Evolutionary conservation across 2,797 vertebrate species (phyloP).

Genomic region (Galagoides demidoff): DNA sequence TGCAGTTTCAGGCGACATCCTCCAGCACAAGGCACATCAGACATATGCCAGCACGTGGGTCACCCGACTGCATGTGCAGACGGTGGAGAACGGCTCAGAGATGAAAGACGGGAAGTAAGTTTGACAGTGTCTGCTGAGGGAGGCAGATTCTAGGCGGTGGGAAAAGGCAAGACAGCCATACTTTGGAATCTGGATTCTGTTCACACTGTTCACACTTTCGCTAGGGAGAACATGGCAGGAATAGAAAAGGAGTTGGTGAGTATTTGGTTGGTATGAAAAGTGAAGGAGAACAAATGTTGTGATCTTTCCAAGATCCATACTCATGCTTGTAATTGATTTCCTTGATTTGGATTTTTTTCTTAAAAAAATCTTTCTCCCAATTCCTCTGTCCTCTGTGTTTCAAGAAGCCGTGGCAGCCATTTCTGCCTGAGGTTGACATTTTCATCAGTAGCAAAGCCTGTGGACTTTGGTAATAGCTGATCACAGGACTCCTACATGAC

Average conservation of each 20-base stretch:
- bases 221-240: background rate
- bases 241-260: background rate
- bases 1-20: background rate
- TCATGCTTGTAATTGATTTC: background rate
- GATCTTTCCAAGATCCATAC: background rate
- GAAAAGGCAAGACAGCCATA: background rate
- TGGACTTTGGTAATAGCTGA: conserved; percentile 63
- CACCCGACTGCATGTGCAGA: background rate
- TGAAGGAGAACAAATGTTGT: background rate
- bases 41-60: background rate
- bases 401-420: background rate
- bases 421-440: conserved; percentile 54
- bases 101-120: background rate
- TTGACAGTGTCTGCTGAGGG: background rate
- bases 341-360: conserved; percentile 10
- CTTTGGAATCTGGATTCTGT: background rate
- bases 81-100: background rate
- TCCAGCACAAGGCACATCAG: background rate
- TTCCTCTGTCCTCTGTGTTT: conserved; percentile 5
- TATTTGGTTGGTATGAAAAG: background rate
- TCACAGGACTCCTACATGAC: conserved; percentile 43
- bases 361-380: background rate
- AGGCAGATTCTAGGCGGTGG: background rate
- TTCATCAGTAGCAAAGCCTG: conserved; percentile 65
- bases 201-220: background rate